Percentiles rank a stretch among this genome's conserved stretches.
These are phyloP conservation scores for Bothrops jararaca DNA, from an alignment of 2,113 vertebrate species.

Conservation along the genomic window DNA sequence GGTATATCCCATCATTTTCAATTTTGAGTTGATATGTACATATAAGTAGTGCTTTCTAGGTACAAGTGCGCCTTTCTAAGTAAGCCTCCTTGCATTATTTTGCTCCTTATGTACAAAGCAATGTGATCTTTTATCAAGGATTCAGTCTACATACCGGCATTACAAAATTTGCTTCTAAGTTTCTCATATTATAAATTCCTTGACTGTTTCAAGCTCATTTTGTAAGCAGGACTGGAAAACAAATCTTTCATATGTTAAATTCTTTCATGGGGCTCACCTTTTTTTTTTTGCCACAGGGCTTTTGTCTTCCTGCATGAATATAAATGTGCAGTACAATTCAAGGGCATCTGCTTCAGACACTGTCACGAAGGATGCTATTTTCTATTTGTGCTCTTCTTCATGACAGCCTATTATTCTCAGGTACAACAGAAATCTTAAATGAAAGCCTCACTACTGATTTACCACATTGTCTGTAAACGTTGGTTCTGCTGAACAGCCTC, in stretches of 20 bases:
- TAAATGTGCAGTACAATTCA: background rate
- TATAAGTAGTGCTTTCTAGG: background rate
- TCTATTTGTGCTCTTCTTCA: background rate
- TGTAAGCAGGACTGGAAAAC: background rate
- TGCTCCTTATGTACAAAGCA: background rate
- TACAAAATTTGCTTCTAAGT: background rate
- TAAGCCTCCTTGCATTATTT: background rate
- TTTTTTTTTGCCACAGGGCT: background rate
- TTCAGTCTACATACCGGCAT: background rate
- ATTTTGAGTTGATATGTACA: background rate
- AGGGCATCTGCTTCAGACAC: background rate
- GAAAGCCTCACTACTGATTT: background rate
- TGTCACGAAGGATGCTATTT: background rate
- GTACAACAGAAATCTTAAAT: background rate
- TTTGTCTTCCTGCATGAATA: background rate
- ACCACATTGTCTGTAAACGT: background rate
- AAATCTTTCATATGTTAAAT: background rate
- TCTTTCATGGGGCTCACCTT: background rate
- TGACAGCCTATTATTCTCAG: background rate
- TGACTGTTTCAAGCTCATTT: background rate
- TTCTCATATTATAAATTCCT: background rate
- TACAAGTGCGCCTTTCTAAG: background rate
- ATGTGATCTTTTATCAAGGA: background rate
- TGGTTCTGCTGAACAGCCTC: background rate
- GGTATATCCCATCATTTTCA: background rate